phyloP scores from a whole-genome alignment of 2,113 vertebrate species.

The Pluvianellus socialis region DNA sequence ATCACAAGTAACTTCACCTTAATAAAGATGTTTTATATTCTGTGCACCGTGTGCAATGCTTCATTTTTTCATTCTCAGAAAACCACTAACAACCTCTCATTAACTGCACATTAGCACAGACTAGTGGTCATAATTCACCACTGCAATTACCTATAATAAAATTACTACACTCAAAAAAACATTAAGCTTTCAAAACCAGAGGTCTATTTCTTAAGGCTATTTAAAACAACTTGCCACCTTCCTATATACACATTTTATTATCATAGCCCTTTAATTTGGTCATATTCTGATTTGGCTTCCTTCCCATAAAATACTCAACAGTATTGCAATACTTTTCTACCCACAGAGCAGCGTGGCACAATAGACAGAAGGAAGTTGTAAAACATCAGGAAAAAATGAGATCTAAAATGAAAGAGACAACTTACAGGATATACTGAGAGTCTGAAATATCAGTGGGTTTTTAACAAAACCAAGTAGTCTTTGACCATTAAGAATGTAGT shows the following conservation, averaged over 20 bases:
- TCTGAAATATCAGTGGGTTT: neutral
- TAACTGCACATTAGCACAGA: slow-evolving; percentile 47
- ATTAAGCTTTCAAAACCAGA: neutral
- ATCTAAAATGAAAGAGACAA: neutral
- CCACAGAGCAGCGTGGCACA: neutral
- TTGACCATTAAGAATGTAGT: neutral
- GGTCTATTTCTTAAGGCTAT: neutral
- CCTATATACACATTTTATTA: neutral
- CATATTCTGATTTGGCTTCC: neutral
- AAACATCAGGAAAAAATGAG: neutral
- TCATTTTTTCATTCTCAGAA: neutral
- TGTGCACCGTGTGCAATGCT: neutral
- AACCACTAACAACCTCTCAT: neutral
- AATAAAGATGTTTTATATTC: neutral
- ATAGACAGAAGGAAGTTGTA: neutral
- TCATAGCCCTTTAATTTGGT: neutral
- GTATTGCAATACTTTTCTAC: neutral
- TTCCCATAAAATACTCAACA: neutral
- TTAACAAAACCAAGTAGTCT: neutral
- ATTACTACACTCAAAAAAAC: neutral
- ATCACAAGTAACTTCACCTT: neutral
- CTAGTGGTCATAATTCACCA: slow-evolving; percentile 48
- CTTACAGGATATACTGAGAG: neutral
- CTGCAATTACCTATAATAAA: neutral
- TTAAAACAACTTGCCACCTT: neutral